Conservation (phyloP, 2,888 invertebrate species). For the Eristalis tenax region DNA sequence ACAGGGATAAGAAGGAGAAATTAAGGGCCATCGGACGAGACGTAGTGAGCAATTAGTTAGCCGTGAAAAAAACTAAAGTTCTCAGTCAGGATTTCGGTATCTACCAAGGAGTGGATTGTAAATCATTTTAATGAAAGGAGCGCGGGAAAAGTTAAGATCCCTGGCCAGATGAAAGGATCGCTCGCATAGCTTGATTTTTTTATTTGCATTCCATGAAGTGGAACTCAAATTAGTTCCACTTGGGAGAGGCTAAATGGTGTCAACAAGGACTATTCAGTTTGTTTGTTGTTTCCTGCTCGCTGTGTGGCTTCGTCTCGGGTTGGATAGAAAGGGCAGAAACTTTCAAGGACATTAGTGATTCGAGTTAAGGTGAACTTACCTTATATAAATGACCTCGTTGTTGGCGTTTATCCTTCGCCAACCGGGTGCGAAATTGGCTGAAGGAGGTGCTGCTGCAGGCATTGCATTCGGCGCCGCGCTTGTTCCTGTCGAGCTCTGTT, state of each 20-base stretch:
- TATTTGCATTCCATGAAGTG: conserved; percentile 54
- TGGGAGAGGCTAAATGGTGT: conserved; percentile 63
- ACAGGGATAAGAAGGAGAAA: conserved; percentile 45
- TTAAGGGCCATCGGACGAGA: conserved; percentile 64
- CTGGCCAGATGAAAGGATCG: conserved; percentile 2
- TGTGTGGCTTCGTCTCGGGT: not conserved
- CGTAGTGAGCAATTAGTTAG: conserved; percentile 63
- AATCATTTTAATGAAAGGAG: conserved; percentile 63
- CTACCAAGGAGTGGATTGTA: conserved; percentile 47
- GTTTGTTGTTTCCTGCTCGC: conserved; percentile 12
- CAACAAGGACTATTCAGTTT: conserved; percentile 63
- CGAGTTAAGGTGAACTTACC: conserved; percentile 82
- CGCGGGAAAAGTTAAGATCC: conserved; percentile 41
- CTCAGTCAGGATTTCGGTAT: conserved; percentile 30
- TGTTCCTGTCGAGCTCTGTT: conserved; percentile 58
- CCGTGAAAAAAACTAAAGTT: conserved; percentile 23
- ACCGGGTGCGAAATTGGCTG: conserved; percentile 86
- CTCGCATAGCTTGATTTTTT: conserved; percentile 52
- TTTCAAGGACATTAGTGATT: conserved; percentile 62
- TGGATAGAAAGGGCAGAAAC: conserved; percentile 15
- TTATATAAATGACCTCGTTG: conserved; percentile 89
- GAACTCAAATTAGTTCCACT: conserved; percentile 63
- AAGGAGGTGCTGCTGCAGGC: conserved; percentile 56
- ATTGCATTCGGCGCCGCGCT: conserved; percentile 44
- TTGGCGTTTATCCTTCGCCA: conserved; percentile 89